These are phyloP conservation scores for Chionis minor DNA, from an alignment of 2,113 vertebrate genomes.

Conservation along the genomic window DNA sequence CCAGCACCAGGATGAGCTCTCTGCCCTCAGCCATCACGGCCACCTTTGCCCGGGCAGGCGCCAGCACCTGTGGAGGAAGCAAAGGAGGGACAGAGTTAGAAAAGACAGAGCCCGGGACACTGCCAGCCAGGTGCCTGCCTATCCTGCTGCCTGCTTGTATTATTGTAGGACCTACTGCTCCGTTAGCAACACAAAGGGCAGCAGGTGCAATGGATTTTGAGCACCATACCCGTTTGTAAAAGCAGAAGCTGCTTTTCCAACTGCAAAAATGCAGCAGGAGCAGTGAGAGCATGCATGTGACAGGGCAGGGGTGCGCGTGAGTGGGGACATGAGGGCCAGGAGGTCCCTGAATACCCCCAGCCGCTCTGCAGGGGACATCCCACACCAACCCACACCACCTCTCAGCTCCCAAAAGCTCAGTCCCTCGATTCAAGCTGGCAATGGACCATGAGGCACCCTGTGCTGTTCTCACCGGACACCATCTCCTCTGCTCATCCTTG, in stretches of 20 bases:
- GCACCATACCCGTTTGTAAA: neutral
- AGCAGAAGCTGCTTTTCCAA: neutral
- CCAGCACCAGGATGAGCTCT: conserved; percentile 54
- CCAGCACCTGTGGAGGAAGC: neutral
- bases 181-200: neutral
- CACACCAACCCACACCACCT: neutral
- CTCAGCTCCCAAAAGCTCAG: neutral
- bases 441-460: neutral
- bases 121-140: neutral
- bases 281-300: accelerated
- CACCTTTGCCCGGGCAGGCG: neutral
- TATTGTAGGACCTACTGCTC: neutral
- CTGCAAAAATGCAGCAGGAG: neutral
- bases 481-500: neutral
- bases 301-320: neutral
- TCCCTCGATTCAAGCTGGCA: neutral
- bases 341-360: no score
- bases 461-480: neutral
- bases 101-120: neutral
- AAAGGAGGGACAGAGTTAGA: neutral
- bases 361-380: neutral
- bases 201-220: neutral
- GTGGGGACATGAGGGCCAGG: neutral
- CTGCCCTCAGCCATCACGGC: conserved; percentile 1
- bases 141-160: neutral